Percentiles rank a stretch among this genome's conserved stretches.
Conservation (phyloP, 2,797 vertebrate species). For the Smutsia gigantea region DNA sequence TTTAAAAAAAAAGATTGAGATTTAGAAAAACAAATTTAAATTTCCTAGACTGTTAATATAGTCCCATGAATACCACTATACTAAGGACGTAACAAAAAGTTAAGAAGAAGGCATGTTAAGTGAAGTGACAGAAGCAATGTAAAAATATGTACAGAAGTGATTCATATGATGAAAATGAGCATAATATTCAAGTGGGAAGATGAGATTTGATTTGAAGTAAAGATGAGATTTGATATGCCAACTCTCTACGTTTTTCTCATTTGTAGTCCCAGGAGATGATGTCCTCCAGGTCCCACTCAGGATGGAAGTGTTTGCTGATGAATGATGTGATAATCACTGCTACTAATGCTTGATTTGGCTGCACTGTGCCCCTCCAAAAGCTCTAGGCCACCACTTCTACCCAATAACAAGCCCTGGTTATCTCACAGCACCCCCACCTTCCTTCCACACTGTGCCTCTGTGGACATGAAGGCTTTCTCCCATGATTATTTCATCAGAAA, state of each 20-base stretch:
- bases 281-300: background rate
- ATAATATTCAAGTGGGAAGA: background rate
- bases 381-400: background rate
- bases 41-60: background rate
- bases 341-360: background rate
- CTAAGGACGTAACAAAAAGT: background rate
- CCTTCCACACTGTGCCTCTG: background rate
- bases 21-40: background rate
- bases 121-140: background rate
- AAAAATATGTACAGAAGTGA: background rate
- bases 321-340: background rate
- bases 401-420: too few relatives aligned
- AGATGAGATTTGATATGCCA: background rate
- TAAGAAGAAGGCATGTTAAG: background rate
- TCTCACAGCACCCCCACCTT: background rate
- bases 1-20: background rate
- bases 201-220: background rate
- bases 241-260: background rate
- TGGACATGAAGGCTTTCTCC: background rate
- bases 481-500: background rate
- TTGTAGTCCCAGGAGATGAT: background rate
- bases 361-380: background rate
- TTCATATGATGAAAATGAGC: background rate
- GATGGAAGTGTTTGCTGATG: background rate
- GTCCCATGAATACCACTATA: background rate